A percentile compares a stretch with the other conserved stretches of the same genome.
Conservation (phyloP, 2,113 vertebrate genomes). For the Panthera uncia region DNA sequence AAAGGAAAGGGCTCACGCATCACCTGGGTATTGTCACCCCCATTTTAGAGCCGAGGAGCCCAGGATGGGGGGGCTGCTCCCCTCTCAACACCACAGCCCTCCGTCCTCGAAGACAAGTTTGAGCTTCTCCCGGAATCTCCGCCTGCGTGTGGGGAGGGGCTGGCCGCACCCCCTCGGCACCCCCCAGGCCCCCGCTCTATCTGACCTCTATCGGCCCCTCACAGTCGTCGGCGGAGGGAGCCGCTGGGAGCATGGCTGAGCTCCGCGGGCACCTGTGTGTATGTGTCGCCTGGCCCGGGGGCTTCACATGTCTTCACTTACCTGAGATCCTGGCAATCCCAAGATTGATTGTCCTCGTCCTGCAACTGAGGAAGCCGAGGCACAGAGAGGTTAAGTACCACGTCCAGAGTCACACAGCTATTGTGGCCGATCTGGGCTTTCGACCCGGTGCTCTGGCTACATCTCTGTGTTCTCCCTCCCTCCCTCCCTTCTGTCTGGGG, state of each 20-base stretch:
- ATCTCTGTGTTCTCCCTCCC: fast-evolving
- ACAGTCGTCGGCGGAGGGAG: fast-evolving
- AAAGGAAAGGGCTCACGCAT: fast-evolving
- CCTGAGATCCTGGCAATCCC: fast-evolving
- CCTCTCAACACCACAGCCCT: neutral
- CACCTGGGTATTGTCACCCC: fast-evolving
- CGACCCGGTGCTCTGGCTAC: fast-evolving
- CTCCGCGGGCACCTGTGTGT: fast-evolving
- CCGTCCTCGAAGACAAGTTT: fast-evolving
- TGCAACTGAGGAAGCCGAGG: neutral
- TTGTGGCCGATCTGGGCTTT: neutral
- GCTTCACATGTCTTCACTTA: fast-evolving
- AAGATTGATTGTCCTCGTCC: fast-evolving
- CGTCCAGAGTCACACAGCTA: neutral
- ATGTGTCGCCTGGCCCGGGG: fast-evolving
- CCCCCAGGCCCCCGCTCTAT: fast-evolving
- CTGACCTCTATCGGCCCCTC: neutral
- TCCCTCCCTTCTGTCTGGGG: neutral
- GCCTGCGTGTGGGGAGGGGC: fast-evolving
- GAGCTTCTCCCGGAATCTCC: neutral
- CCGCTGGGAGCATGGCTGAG: fast-evolving
- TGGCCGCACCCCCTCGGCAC: fast-evolving
- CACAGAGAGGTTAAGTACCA: neutral
- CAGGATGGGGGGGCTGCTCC: no score
- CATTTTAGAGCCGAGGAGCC: neutral